Evolutionary conservation across 2,888 invertebrate species (phyloP), one percentile per base, ranked within the genome.

Genomic region (Shargacucullia verbasci): DNA sequence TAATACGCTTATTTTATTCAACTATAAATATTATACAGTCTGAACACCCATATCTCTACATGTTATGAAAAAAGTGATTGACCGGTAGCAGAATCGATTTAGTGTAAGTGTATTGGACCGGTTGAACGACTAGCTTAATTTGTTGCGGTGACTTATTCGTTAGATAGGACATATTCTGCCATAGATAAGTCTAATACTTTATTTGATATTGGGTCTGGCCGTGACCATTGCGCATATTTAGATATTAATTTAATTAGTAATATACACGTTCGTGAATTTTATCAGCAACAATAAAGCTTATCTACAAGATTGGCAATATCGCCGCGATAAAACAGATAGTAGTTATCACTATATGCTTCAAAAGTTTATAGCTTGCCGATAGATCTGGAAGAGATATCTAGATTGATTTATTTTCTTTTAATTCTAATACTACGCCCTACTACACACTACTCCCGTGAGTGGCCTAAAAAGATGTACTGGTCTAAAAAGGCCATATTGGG

Each of bases 271-370:
- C 29, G 40, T 45, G 25, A 53, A 37, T 47, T 29, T 64, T 70
- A 71, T 71, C 65, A 38, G 34, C 20, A 44, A 64, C 57, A 69
- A 59, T 73, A 73, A 54, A 14, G 52, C 40, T 70, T 73, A 71
- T 71, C 71, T 46, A 59, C 58, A 61, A 61, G 71, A 71, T 71
- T 73, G 73, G 20, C 65, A 56, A 73, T 73, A 71, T 73, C 71
- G 34, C 13, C 13, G 25, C 40, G 70, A 70, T 71, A 73, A 48
- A 60, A 54, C 15, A 56, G 66, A 74, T 67, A 63, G 37, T 25
- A 46, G 20, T 33, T 67, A 60, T 66, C 57, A 52, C 50, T 56
- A 40, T 50, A 40, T 54, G 57, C 46, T 47, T 47, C 37, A 47
- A 57, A 63, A 59, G 67, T 60, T 74, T 60, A 67, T 43, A 54